Evolutionary conservation across 1,140 invertebrate genomes (phyloP).

Genomic region (Bombus pyrosoma): DNA sequence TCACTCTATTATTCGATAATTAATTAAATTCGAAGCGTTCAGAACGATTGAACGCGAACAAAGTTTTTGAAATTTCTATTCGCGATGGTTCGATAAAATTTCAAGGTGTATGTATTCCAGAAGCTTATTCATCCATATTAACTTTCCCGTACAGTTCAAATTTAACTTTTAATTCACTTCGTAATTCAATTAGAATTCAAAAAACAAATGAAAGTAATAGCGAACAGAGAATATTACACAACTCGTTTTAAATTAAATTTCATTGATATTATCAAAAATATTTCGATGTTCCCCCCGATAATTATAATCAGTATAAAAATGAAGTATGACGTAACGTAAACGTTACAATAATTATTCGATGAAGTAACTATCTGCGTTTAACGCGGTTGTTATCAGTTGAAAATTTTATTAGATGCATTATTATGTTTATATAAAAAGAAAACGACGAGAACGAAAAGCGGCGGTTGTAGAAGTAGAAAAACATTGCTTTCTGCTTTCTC

Average conservation of each 20-base stretch:
- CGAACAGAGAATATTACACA: too few relatives aligned
- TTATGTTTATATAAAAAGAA: not conserved
- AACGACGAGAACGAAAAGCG: not conserved
- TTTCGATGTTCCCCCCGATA: not conserved
- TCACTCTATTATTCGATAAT: too few relatives aligned
- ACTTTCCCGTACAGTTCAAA: too few relatives aligned
- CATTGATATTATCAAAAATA: not conserved
- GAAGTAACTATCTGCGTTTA: not conserved
- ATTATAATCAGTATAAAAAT: not conserved
- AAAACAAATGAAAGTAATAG: too few relatives aligned
- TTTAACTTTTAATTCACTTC: too few relatives aligned
- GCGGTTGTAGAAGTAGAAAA: not conserved
- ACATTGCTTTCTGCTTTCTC: conserved; percentile 35
- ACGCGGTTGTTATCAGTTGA: not conserved
- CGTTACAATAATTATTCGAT: not conserved
- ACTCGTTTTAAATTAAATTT: not conserved
- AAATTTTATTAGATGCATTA: not conserved
- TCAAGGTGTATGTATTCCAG: too few relatives aligned
- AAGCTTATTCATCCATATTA: too few relatives aligned
- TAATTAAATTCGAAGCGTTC: too few relatives aligned
- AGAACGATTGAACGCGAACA: too few relatives aligned
- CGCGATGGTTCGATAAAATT: too few relatives aligned
- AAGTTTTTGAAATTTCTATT: not conserved
- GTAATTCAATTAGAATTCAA: too few relatives aligned
- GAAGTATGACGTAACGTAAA: too few relatives aligned